Evolutionary conservation across 2,888 invertebrate species (phyloP).

Genomic region (Dugesia japonica): DNA sequence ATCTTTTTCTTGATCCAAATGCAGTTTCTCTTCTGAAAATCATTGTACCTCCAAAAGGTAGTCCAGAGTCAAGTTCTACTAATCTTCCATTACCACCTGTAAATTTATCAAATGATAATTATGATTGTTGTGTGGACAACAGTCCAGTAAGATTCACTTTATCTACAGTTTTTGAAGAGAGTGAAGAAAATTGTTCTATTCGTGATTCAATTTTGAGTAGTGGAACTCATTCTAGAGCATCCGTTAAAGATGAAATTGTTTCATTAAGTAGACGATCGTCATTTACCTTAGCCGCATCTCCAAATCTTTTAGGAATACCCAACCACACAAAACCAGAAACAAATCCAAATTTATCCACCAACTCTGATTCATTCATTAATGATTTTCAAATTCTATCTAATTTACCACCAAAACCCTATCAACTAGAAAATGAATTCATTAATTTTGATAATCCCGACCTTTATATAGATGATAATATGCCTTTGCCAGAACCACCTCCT

Average conservation of each 20-base stretch:
- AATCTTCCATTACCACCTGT: not conserved
- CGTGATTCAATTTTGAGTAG: conserved; percentile 4
- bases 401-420: not conserved
- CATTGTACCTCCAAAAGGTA: not conserved
- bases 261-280: not conserved
- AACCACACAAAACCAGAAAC: not conserved
- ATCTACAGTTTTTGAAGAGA: not conserved
- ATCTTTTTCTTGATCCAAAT: not conserved
- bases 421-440: not conserved
- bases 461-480: not conserved
- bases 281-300: not conserved
- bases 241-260: not conserved
- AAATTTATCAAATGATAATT: not conserved
- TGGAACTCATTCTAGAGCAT: not conserved
- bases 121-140: not conserved
- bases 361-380: no score
- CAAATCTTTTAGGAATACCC: not conserved
- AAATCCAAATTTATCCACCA: not conserved
- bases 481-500: not conserved
- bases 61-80: not conserved
- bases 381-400: not conserved
- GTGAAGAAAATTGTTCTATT: not conserved
- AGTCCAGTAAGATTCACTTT: not conserved
- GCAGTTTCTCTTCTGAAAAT: not conserved
- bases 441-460: not conserved